Evolutionary conservation across 2,113 vertebrate genomes (phyloP).

Genomic region (Jaculus jaculus): DNA sequence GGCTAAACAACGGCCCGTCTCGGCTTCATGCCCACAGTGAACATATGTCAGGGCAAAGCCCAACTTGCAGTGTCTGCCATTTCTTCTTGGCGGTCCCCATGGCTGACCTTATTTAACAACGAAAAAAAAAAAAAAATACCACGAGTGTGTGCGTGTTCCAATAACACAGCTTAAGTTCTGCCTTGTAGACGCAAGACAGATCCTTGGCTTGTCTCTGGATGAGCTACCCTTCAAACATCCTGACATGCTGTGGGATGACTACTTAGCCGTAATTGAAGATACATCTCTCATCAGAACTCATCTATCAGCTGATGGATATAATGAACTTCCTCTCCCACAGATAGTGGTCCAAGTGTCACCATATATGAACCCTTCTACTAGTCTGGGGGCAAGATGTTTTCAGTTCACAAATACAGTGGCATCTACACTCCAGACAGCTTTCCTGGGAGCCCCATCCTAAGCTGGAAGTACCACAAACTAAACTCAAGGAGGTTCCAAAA

Average conservation of each 20-base stretch:
- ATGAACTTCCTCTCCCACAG: slow-evolving; percentile 55
- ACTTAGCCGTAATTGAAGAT: slow-evolving; percentile 58
- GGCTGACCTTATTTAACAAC: neutral
- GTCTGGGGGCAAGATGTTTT: slow-evolving; percentile 71
- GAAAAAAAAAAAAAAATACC: neutral
- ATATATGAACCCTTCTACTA: slow-evolving; percentile 31
- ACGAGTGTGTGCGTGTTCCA: neutral
- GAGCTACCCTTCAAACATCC: slow-evolving; percentile 54
- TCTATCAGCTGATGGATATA: slow-evolving; percentile 28
- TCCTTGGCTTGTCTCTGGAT: slow-evolving; percentile 61
- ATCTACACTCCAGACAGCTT: neutral
- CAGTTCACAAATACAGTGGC: slow-evolving; percentile 56
- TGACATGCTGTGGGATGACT: slow-evolving; percentile 52
- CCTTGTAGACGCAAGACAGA: slow-evolving; percentile 52
- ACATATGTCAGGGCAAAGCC: slow-evolving; percentile 64
- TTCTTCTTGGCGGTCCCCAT: slow-evolving; percentile 64
- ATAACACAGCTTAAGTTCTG: slow-evolving; percentile 27
- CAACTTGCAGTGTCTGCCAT: slow-evolving; percentile 71
- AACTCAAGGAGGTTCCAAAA: neutral
- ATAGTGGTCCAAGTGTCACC: slow-evolving; percentile 68
- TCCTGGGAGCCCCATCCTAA: neutral
- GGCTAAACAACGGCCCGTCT: slow-evolving; percentile 76
- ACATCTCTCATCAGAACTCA: slow-evolving; percentile 68
- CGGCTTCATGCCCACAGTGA: slow-evolving; percentile 77
- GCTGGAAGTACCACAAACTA: neutral